Conservation (phyloP, 1,140 invertebrate species). For the Drosophila mayri region DNA sequence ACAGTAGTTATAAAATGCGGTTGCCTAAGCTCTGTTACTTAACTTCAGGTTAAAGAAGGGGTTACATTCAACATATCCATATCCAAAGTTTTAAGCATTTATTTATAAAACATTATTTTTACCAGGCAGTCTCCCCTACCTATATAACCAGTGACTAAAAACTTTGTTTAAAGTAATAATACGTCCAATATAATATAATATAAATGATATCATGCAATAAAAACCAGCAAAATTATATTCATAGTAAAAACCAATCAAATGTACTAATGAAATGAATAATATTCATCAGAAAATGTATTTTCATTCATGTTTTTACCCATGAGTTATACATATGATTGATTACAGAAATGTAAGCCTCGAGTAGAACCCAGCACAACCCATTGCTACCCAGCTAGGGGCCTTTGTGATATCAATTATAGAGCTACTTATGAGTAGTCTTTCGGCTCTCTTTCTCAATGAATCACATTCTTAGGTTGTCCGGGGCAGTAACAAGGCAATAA, state of each 20-base stretch:
- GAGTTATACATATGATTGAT: conserved; percentile 10
- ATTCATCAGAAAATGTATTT: neutral
- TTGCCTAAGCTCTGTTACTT: neutral
- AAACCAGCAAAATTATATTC: neutral
- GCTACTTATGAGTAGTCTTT: conserved; percentile 12
- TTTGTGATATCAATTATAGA: conserved; percentile 31
- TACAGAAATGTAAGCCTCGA: neutral
- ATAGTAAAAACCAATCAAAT: neutral
- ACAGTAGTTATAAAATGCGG: neutral
- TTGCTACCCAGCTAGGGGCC: conserved; percentile 6
- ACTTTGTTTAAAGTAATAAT: too few relatives aligned
- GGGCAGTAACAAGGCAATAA: conserved; percentile 3
- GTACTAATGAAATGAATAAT: too few relatives aligned
- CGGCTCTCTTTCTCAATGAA: conserved; percentile 11
- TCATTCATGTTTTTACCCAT: neutral
- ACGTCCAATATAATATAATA: too few relatives aligned
- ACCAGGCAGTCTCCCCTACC: too few relatives aligned
- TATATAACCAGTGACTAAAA: too few relatives aligned
- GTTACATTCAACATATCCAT: neutral
- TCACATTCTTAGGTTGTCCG: conserved; percentile 10
- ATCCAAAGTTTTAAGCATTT: too few relatives aligned
- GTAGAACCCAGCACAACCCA: neutral
- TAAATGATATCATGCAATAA: neutral
- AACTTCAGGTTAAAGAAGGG: neutral
- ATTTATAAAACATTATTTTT: too few relatives aligned